Evolutionary conservation across 2,888 invertebrate species (phyloP), one percentile per base, ranked within the genome.

Genomic region (Polydrusus pterygomalis): DNA sequence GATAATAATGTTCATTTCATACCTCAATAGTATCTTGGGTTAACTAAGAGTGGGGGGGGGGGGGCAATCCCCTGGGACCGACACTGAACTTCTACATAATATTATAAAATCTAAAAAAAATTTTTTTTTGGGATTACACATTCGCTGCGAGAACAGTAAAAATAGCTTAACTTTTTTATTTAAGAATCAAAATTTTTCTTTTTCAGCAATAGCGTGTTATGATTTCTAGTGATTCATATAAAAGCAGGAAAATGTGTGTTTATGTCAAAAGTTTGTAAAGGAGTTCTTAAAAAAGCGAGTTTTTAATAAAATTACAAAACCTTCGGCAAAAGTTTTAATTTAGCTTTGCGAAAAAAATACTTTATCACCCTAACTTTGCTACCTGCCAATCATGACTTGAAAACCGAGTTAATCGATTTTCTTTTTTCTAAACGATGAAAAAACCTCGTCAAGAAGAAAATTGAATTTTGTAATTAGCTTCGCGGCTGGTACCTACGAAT

Each of bases 391-490:
- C 74, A 74, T 74, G 56, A 74, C 45, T 60, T 58, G 58, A 15
- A 49, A 60, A 60, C 62, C 68, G 51, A 58, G 70, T 70, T 70
- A 74, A 74, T 70, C 74, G 74, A 74, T 74, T 70, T 65, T 70
- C 69, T 70, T 74, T 51, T 34, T 68, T 58, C 74, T 69, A 69
- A 74, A 70, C 56, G 74, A 70, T 74, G 70, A 69, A 74, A 70
- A 70, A 74, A 70, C 64, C 69, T 74, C 49, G 56, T 56, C 45
- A 54, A 45, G 70, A 63, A 72, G 71, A 70, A 76, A 72, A 76
- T 76, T 76, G 70, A 76, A 76, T 76, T 72, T 67, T 63, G 18
- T 68, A 76, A 76, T 72, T 67, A 72, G 68, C 72, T 62, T 72
- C 72, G 62, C 62, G 68, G 63, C 68, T 72, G 75, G 70, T 43